Percentiles rank a stretch among this genome's conserved stretches.
Conservation (phyloP, 2,113 vertebrate species). For the Gymnarchus niloticus region DNA sequence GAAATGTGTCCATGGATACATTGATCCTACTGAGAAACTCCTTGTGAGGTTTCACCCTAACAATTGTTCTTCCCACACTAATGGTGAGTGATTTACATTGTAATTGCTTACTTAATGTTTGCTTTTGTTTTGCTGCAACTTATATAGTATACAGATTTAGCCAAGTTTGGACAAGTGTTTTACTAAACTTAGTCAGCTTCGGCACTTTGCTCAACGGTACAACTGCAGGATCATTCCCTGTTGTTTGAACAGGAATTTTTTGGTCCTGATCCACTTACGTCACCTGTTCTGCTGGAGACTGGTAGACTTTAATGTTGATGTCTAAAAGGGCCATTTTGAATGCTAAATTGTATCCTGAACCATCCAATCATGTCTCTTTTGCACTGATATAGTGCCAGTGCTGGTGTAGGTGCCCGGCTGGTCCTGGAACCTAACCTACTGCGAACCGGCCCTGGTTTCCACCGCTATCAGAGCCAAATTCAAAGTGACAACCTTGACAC, state of each 20-base stretch:
- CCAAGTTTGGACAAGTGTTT: no score
- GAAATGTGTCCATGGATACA: not conserved
- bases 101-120: not conserved
- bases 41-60: not conserved
- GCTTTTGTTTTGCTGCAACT: not conserved
- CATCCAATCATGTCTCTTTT: not conserved
- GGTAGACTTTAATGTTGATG: not conserved
- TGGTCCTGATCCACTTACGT: not conserved
- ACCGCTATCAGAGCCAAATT: no score
- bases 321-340: not conserved
- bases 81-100: not conserved
- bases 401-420: no score
- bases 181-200: no score
- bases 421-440: no score
- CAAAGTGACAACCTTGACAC: no score
- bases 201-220: no score
- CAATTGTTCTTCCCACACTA: not conserved
- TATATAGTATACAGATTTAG: not conserved
- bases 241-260: not conserved
- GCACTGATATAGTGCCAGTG: no score
- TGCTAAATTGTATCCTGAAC: not conserved
- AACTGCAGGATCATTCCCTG: not conserved
- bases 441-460: no score
- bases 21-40: not conserved
- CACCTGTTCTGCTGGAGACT: not conserved